Base-by-base conservation (phyloP, 2,888 invertebrate species). In the Penaeus monodon region DNA sequence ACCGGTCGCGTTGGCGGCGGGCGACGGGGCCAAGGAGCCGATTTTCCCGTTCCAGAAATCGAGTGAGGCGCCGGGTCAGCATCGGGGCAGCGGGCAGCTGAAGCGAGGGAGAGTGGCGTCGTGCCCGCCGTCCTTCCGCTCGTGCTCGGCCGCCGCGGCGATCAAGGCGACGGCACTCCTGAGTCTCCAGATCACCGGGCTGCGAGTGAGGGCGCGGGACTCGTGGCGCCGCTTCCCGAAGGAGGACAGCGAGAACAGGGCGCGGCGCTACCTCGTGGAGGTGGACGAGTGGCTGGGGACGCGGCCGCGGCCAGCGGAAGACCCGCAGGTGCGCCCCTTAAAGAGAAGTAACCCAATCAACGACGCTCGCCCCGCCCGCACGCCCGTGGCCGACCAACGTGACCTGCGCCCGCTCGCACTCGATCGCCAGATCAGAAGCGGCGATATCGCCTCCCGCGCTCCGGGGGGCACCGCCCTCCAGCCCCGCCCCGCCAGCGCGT, bases 351-450 rank as follows among this genome's bases (percentile, higher is more conserved):
- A 77, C 66, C 66, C 49, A 66, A 81, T 68, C 44, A 68, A 65
- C 49, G 64, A 44, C 57, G 66, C 66, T 24, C 29, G 57, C 74
- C 29, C 27, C 73, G 29, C 64, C 57, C 79, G 84, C 33, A 38
- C 73, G 10, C 85, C 85, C 80, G 80, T 85, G 85, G 85, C 49
- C 38, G 73, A 38, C n/a, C 85, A 78, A 79, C 85, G 85, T 85
- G 85, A 85, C 79, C 85, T 22, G 14, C 68, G 33, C 29, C 24
- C 57, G 57, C 57, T 17, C 57, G 57, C 17, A 17, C 29, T 24
- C 73, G 29, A 27, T 63, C 79, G 84, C 63, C 29, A 38, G 20
- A 79, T 80, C 80, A 64, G 79, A 80, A 80, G 24, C n/a, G 65
- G 63, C 63, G 79, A 78, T 70, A 79, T 79, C 80, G 85, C 79